Conservation (phyloP, 1,140 invertebrate species). For the Tetraneura akinire region DNA sequence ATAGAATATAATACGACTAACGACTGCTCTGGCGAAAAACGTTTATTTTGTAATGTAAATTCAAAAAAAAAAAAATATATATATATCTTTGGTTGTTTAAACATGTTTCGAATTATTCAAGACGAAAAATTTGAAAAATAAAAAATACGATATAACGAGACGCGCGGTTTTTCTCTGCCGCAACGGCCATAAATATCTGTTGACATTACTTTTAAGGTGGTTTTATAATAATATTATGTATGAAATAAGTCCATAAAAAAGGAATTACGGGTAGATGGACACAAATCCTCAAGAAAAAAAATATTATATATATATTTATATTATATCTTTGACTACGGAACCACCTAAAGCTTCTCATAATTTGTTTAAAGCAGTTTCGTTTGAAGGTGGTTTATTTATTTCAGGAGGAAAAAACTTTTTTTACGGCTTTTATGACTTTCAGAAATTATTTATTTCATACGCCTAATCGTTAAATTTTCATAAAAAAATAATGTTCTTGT, state of each 20-base stretch:
- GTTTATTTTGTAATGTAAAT: not conserved
- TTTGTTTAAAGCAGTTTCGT: conserved; percentile 1
- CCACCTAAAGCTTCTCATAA: conserved; percentile 34
- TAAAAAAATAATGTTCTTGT: too few species aligned
- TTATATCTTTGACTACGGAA: not conserved
- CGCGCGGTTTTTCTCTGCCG: not conserved
- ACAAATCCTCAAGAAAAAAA: conserved; percentile 17
- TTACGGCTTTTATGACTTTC: conserved; percentile 21
- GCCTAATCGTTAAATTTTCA: not conserved
- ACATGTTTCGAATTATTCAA: not conserved
- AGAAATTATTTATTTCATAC: conserved; percentile 4
- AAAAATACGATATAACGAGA: conserved; percentile 8
- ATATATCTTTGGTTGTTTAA: too few species aligned
- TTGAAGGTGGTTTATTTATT: conserved; percentile 17
- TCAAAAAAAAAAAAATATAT: too few species aligned
- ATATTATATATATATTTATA: too few species aligned
- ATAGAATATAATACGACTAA: too few species aligned
- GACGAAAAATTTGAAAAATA: not conserved
- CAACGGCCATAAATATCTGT: conserved; percentile 7
- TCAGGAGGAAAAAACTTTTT: conserved; percentile 22
- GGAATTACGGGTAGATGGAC: conserved; percentile 33
- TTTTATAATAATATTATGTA: conserved; percentile 34
- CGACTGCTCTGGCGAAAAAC: not conserved
- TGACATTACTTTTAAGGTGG: not conserved
- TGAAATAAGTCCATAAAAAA: conserved; percentile 30